Conservation (phyloP, 2,113 vertebrate genomes). For the Scytalopus superciliaris region DNA sequence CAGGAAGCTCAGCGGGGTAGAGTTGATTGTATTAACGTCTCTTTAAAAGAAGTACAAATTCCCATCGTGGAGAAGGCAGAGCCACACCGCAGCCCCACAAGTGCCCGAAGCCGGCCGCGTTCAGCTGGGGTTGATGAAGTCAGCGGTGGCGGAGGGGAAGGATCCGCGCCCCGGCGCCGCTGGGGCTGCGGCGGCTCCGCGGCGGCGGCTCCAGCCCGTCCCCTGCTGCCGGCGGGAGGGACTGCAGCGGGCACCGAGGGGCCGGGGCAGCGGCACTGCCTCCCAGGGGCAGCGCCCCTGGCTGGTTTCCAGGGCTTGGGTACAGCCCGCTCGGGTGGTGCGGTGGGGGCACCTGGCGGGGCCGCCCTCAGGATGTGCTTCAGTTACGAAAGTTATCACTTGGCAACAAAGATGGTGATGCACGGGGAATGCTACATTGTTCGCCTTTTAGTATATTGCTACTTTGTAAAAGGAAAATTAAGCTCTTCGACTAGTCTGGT, state of each 20-base stretch:
- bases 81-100: rapidly evolving
- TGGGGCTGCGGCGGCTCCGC: not conserved
- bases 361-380: not conserved
- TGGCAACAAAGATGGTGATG: not conserved
- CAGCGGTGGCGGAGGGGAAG: not conserved
- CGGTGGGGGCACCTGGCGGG: not conserved
- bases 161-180: not conserved
- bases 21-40: not conserved
- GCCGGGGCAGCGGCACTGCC: not conserved
- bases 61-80: not conserved
- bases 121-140: not conserved
- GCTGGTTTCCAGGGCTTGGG: not conserved
- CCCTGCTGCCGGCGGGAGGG: not conserved
- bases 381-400: not conserved
- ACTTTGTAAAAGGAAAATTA: not conserved
- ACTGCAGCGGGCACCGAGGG: not conserved
- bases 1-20: not conserved
- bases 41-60: too few species aligned
- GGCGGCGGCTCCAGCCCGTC: not conserved
- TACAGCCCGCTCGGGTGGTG: not conserved
- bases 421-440: rapidly evolving
- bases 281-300: not conserved
- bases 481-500: rapidly evolving
- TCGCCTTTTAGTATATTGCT: not conserved
- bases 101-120: not conserved